These are phyloP conservation scores for Sycophila texana DNA, from an alignment of 2,888 invertebrate species.

Conservation along the genomic window DNA sequence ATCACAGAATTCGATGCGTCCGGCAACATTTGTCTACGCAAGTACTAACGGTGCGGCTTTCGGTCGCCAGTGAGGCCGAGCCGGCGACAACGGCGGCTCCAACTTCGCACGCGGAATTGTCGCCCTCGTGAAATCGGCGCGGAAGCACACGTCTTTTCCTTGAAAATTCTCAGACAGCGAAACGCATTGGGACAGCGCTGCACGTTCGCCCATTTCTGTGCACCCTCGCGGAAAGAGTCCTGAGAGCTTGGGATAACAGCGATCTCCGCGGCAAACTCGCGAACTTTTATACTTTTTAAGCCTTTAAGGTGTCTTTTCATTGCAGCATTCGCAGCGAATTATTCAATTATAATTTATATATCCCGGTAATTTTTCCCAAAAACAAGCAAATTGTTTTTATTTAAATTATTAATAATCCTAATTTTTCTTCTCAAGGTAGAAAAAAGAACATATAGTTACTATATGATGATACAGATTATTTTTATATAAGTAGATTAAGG, in stretches of 20 bases:
- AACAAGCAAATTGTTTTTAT: neutral
- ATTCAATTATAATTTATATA: no score
- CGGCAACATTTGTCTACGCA: conserved; percentile 46
- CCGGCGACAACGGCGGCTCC: conserved; percentile 1
- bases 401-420: no score
- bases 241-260: conserved; percentile 62
- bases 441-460: no score
- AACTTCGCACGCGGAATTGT: neutral
- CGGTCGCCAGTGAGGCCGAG: neutral
- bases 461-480: no score
- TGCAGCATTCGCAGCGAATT: neutral
- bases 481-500: no score
- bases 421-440: no score
- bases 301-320: conserved; percentile 18
- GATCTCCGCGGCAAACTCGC: conserved; percentile 57
- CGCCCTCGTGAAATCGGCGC: conserved; percentile 15
- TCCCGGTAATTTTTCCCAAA: no score
- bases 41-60: neutral
- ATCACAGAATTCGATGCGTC: conserved; percentile 37
- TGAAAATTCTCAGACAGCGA: conserved; percentile 55
- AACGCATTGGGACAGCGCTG: conserved; percentile 50
- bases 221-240: conserved; percentile 38
- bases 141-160: conserved; percentile 43
- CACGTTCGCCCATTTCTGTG: conserved; percentile 55
- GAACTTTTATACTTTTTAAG: conserved; percentile 46